A percentile compares a stretch with the other conserved stretches of the same genome.
These are phyloP conservation scores for Dolomedes plantarius DNA, from an alignment of 2,888 invertebrate species.

Conservation along the genomic window DNA sequence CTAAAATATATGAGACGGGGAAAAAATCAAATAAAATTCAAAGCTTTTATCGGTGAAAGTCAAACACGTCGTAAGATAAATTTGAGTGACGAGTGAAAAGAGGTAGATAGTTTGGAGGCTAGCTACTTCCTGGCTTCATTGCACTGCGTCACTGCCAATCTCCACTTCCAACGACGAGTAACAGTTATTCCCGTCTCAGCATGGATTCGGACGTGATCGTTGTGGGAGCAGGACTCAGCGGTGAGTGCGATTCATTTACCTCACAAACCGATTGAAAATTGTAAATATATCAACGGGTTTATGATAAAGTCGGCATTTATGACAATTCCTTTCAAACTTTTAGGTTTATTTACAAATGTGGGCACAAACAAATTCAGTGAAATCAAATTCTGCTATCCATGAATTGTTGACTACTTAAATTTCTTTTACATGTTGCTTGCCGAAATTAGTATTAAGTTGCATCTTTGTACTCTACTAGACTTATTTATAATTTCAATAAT, in stretches of 20 bases:
- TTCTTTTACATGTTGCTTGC: too few species aligned
- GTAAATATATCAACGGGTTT: too few species aligned
- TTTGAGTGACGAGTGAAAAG: neutral
- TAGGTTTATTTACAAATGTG: too few species aligned
- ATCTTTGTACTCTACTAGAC: too few species aligned
- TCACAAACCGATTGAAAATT: too few species aligned
- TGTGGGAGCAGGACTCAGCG: slow-evolving; percentile 72
- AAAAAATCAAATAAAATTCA: neutral
- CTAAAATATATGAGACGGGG: neutral
- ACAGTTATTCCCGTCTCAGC: neutral
- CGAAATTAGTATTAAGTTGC: too few species aligned
- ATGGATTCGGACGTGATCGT: slow-evolving; percentile 71
- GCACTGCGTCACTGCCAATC: neutral
- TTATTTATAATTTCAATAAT: too few species aligned
- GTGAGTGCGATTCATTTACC: slow-evolving; percentile 21
- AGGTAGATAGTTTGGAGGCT: neutral
- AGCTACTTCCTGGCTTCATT: neutral
- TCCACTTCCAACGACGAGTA: neutral
- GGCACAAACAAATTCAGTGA: too few species aligned
- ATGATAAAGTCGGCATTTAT: too few species aligned
- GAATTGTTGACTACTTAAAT: too few species aligned
- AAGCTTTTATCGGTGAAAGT: neutral
- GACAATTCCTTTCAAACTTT: too few species aligned
- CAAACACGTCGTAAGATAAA: neutral
- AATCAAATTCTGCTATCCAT: too few species aligned